Evolutionary conservation across 2,113 vertebrate genomes (phyloP).

Genomic region (Corythornis cristatus): DNA sequence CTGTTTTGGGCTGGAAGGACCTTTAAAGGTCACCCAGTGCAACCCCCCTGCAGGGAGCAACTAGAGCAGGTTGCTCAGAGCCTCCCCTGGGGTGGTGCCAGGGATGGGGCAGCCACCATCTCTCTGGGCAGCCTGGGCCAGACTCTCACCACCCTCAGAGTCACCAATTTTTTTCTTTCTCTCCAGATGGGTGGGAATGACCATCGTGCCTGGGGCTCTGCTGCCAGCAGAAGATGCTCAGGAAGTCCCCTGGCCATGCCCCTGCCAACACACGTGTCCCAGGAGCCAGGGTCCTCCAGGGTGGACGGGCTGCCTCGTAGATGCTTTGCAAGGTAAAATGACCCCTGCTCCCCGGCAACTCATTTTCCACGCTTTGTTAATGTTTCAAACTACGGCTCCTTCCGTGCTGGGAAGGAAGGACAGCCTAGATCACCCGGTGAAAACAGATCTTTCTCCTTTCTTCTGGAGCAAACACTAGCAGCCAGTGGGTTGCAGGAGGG

Average conservation of each 20-base stretch:
- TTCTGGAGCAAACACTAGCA: rapidly evolving
- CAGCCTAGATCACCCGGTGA: not conserved
- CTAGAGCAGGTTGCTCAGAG: not conserved
- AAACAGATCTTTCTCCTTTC: not conserved
- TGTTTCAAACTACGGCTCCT: not conserved
- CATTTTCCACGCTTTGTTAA: not conserved
- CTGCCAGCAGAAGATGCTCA: not conserved
- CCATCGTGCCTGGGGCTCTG: not conserved
- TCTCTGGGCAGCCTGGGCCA: not conserved
- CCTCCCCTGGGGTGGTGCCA: not conserved
- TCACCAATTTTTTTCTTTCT: too few relatives aligned
- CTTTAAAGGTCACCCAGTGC: not conserved
- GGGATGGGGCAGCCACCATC: not conserved
- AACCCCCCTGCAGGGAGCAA: too few relatives aligned
- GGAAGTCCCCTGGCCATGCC: rapidly evolving
- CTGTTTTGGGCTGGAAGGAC: not conserved
- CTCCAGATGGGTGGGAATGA: not conserved
- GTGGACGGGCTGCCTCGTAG: not conserved
- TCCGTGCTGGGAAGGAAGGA: not conserved
- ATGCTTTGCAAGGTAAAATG: not conserved
- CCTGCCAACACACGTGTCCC: not conserved
- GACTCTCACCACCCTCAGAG: too few relatives aligned
- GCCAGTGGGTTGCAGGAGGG: not conserved
- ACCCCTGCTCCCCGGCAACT: not conserved
- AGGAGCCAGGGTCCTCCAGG: rapidly evolving